Percentiles rank a stretch among this genome's conserved stretches.
Conservation (phyloP, 1,140 invertebrate species). For the Brachionus manjavacas region DNA sequence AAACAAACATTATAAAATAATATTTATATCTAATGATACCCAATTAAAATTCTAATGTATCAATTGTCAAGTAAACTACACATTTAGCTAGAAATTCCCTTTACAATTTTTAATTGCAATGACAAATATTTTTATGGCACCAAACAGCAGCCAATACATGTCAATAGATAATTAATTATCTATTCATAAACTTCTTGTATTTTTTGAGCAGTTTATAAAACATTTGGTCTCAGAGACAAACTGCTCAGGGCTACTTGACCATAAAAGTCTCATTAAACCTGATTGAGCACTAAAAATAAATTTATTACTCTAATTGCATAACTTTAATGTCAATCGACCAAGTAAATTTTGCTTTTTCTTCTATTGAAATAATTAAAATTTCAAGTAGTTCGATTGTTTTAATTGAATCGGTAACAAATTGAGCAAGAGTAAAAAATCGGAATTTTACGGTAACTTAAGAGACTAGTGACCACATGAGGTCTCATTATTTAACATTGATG, state of each 20-base stretch:
- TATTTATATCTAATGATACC: not conserved
- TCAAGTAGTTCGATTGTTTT: conserved; percentile 30
- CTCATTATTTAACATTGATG: conserved; percentile 30
- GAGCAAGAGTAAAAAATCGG: not conserved
- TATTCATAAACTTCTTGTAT: not conserved
- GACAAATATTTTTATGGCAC: conserved; percentile 3
- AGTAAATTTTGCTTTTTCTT: not conserved
- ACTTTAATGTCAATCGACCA: conserved; percentile 3
- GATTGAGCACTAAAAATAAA: conserved; percentile 14
- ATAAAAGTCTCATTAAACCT: conserved; percentile 2
- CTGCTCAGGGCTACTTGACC: not conserved
- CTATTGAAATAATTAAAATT: not conserved
- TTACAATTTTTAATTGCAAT: not conserved
- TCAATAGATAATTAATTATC: not conserved
- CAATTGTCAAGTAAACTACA: not conserved
- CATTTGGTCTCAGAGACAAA: not conserved
- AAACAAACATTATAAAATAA: not conserved
- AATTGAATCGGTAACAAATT: conserved; percentile 24
- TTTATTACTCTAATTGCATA: conserved; percentile 14
- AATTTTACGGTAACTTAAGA: not conserved
- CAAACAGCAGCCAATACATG: not conserved
- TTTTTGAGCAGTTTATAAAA: not conserved
- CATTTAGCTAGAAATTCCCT: not conserved
- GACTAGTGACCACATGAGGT: not conserved
- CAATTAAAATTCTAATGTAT: not conserved